These are phyloP conservation scores for Hermetia illucens DNA, from an alignment of 1,140 invertebrate species.

Conservation along the genomic window DNA sequence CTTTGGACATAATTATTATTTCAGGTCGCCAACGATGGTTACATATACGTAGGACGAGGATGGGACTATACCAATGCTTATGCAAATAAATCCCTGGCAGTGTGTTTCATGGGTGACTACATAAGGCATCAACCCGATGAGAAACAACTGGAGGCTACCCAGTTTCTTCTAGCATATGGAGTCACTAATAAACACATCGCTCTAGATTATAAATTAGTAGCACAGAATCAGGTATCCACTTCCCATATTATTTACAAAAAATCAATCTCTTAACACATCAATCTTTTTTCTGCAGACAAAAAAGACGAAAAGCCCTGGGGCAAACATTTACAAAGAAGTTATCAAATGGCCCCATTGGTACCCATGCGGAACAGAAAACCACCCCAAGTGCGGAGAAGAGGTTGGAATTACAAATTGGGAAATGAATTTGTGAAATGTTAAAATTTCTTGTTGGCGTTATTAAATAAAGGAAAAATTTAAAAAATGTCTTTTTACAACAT, in stretches of 20 bases:
- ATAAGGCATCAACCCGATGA: constrained; percentile 18
- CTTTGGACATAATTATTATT: constrained; percentile 20
- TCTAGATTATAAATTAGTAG: constrained; percentile 29
- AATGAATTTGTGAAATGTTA: no score
- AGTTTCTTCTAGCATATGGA: constrained; percentile 23
- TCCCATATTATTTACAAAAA: neutral
- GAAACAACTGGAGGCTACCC: constrained; percentile 25
- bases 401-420: constrained; percentile 19
- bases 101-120: constrained; percentile 35
- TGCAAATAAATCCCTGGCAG: constrained; percentile 29
- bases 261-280: neutral
- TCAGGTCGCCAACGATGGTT: constrained; percentile 42
- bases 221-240: constrained; percentile 30
- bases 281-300: constrained; percentile 14
- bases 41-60: constrained; percentile 44
- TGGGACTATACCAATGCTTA: constrained; percentile 41
- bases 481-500: no score
- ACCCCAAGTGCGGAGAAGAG: constrained; percentile 17
- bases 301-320: constrained; percentile 35
- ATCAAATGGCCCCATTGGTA: constrained; percentile 29
- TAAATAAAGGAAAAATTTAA: no score
- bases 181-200: constrained; percentile 19
- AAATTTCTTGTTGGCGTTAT: no score
- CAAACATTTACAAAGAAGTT: constrained; percentile 32
- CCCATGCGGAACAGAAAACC: constrained; percentile 12